phyloP scores from a whole-genome alignment of 2,113 vertebrate genomes.

The Cyprinus carpio region DNA sequence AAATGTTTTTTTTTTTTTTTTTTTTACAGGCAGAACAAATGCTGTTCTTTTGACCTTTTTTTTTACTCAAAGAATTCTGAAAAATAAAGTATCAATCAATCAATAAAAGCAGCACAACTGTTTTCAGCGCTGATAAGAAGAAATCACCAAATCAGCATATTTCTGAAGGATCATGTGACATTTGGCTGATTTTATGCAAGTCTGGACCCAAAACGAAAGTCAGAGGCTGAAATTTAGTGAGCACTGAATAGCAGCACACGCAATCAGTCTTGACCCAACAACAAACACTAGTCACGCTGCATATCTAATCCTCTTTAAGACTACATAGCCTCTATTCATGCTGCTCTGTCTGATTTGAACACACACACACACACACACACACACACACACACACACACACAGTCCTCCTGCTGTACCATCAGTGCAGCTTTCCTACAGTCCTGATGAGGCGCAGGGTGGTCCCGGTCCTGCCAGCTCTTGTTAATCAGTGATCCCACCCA shows the following conservation, averaged over 20 bases:
- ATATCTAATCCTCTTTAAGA: background rate
- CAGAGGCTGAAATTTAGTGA: background rate
- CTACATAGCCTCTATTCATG: background rate
- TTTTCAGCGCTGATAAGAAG: background rate
- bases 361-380: too few relatives aligned
- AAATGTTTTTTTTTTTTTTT: too few relatives aligned
- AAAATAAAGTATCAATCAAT: background rate
- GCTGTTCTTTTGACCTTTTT: background rate
- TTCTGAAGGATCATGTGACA: background rate
- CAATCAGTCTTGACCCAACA: background rate
- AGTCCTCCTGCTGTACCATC: constrained; percentile 49
- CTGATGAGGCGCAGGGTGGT: background rate
- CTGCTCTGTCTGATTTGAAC: background rate
- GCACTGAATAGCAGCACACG: background rate
- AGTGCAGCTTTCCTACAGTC: constrained; percentile 37
- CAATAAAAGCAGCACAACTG: background rate
- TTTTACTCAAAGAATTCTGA: background rate
- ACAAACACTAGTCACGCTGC: background rate
- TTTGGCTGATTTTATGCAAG: background rate
- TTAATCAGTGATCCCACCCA: constrained; percentile 68
- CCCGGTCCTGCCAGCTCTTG: constrained; percentile 60
- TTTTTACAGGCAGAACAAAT: background rate
- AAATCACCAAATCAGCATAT: background rate
- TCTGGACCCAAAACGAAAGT: background rate
- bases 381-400: background rate